These are phyloP conservation scores for Drosophila varians DNA, from an alignment of 1,140 invertebrate species.

Conservation along the genomic window DNA sequence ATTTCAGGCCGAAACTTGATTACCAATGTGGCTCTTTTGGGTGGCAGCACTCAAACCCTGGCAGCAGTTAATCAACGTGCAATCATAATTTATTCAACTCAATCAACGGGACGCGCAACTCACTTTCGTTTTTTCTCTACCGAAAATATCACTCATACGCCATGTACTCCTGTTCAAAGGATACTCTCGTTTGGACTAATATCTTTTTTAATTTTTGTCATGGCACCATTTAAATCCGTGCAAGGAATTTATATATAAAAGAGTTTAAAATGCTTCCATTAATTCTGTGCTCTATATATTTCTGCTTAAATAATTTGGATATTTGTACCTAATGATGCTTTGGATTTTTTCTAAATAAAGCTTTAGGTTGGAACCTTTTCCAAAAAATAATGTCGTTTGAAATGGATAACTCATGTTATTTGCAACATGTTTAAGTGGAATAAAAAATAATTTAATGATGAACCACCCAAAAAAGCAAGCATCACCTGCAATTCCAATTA, in stretches of 20 bases:
- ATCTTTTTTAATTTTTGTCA: slow-evolving; percentile 26
- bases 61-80: slow-evolving; percentile 64
- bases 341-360: too few species aligned
- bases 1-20: slow-evolving; percentile 35
- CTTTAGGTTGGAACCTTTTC: neutral
- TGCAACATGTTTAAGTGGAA: slow-evolving; percentile 3
- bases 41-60: neutral
- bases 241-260: slow-evolving; percentile 42
- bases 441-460: slow-evolving; percentile 45
- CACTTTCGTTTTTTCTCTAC: slow-evolving; percentile 2
- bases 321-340: too few species aligned
- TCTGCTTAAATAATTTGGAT: too few species aligned
- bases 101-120: slow-evolving; percentile 48
- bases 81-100: slow-evolving; percentile 72
- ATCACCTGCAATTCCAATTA: slow-evolving; percentile 25
- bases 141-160: slow-evolving; percentile 65
- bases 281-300: too few species aligned
- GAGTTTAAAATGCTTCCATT: slow-evolving; percentile 37
- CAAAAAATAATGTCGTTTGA: slow-evolving; percentile 1
- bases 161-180: slow-evolving; percentile 15
- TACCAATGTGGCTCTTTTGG: slow-evolving; percentile 25
- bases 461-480: slow-evolving; percentile 9
- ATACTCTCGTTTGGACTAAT: slow-evolving; percentile 39
- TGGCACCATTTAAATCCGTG: neutral
- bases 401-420: slow-evolving; percentile 1